Base-by-base conservation (phyloP, 1,140 invertebrate species). In the Pogonus chalceus region DNA sequence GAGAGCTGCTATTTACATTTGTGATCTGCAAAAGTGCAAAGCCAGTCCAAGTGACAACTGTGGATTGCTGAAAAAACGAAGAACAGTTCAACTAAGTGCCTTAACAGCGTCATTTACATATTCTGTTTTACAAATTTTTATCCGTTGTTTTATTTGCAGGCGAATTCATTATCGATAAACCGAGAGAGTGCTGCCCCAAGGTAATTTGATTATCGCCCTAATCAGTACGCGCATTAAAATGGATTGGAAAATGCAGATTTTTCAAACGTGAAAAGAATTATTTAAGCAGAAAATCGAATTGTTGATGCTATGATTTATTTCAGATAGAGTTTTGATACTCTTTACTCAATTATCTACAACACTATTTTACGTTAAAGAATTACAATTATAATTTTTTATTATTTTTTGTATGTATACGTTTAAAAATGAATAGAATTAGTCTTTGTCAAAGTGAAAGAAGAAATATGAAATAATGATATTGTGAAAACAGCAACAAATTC, bases 181-280 rank as follows among this genome's bases (percentile, higher is more conserved):
- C 37, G 37, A 43, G 3, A 43, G 18, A 43, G 37, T 43, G 37
- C 37, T 43, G 7, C 18, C 18, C n/a, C n/a, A 18, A 4, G 37
- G 9, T 43, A 12, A 43, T 43, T 43, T 18, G 9, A 43, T 43
- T 43, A 43, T 43, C 37, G 18, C 18, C 18, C 37, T 43, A 43
- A 43, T 43, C 37, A 43, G 18, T 43, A 43, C 37, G 18, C 9
- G 37, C 37, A 43, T 43, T 43, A 43, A 43, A 43, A 43, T 16
- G 18, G 18, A 43, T 43, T 43, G 37, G 9, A 12, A 43, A 43
- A 43, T 43, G 18, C 18, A 18, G 37, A 43, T 18, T 43, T 18
- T 7, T 18, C 18, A 18, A 18, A 43, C 37, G 9, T 43, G 37
- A 43, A 43, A 18, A 18, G 37, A 43, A 43, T 43, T 10, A 43